Base-by-base conservation (phyloP, 2,797 vertebrate genomes). In the Octomys mimax region DNA sequence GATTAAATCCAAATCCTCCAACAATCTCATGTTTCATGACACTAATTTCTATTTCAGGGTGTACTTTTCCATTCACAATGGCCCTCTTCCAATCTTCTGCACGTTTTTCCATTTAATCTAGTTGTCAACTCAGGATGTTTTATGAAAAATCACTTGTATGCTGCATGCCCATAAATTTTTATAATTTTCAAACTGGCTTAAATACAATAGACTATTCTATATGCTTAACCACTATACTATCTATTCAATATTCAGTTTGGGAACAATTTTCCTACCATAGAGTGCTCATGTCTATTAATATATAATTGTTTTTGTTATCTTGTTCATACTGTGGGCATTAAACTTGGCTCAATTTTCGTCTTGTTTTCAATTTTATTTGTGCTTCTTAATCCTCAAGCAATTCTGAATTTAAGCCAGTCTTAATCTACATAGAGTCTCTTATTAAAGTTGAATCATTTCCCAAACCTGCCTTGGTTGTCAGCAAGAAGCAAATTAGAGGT, bases 81-180 rank as follows among this genome's bases (percentile, higher is more conserved):
- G 94, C 93, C 64, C 31, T 86, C 78, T 94, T 96, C 97, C 96
- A 96, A 95, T 89, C 83, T 95, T 89, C 93, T 96, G 64, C 96
- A 96, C 96, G 86, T 91, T 97, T 97, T 96, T 94, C 70, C 93
- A 78, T 90, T 97, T 96, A 96, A 96, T 97, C 87, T 90, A 90
- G 87, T 82, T 97, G 95, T 97, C 97, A 96, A 46, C 82, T 96
- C 46, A 90, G 78, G 90, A 82, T 96, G 96, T 92, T 90, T 97
- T 93, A 95, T 92, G 84, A 96, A 95, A 97, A 97, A 95, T 94
- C 90, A 92, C 73, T 97, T 94, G 87, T 90, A 86, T 36, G 13
- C 71, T 93, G 62, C 93, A 97, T 81, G 78, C 46, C 87, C 64
- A 71, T 96, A 95, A 92, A 83, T 94, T 97, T 85, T 96, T 91